Base-by-base conservation (phyloP, 1,140 invertebrate genomes). In the Tetraneura akinire region DNA sequence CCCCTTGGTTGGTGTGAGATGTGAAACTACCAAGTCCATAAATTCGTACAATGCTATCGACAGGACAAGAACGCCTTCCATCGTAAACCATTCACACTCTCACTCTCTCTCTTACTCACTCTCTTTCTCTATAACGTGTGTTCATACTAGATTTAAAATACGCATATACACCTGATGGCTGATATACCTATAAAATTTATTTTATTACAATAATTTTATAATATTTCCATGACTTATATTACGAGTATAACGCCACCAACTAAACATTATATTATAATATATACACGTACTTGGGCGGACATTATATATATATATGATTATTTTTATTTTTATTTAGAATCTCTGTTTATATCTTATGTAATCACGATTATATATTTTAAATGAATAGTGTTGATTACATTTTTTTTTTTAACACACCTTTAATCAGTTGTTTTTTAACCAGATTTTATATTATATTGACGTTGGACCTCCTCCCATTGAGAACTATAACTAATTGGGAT, bases 11-110 rank as follows among this genome's bases (percentile, higher is more conserved):
- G 3, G 8, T 68, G 23, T 11, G 21, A 23, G 53, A 57, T 21
- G 9, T 23, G 53, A 57, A 57, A 57, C 53, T 1, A 11, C 2
- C 53, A 11, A 57, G 21, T 26, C 8, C 21, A 68, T 42, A 68
- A 23, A 23, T 4, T 23, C 37, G 11, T 14, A 66, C 32, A 42
- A 66, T n/a, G n/a, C 13, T 57, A 37, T 76, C 32, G 73, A 60
- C 73, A 76, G 26, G 18, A 76, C n/a, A 18, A 68, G 51, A 42
- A 73, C 49, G 49, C 49, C 26, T 73, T n/a, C 32, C 51, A 57
- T 37, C n/a, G 55, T 76, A 55, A 76, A 76, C 73, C 37, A 76
- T 68, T 11, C 32, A n/a, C n/a, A n/a, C n/a, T n/a, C n/a, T n/a
- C n/a, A n/a, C n/a, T n/a, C n/a, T n/a, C n/a, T n/a, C n/a, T n/a